Conservation (phyloP, 2,113 vertebrate species). For the Pelecanus crispus region DNA sequence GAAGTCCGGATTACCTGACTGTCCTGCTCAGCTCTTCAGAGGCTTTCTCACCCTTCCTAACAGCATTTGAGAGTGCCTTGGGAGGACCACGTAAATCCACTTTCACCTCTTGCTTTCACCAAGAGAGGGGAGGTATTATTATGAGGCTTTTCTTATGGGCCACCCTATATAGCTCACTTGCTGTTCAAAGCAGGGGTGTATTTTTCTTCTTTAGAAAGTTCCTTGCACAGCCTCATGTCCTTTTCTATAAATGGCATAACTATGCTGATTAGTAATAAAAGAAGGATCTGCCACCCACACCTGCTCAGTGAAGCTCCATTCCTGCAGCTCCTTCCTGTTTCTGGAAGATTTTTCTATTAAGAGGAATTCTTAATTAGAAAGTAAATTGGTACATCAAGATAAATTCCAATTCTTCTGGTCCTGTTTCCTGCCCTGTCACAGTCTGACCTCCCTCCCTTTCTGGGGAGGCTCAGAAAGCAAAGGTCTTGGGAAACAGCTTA, state of each 20-base stretch:
- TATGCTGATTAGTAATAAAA: constrained; percentile 63
- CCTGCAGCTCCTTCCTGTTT: constrained; percentile 31
- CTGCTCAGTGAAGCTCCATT: constrained; percentile 14
- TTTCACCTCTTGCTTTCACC: background rate
- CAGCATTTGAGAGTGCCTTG: background rate
- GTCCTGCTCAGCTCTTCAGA: background rate
- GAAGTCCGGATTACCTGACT: background rate
- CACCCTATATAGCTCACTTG: background rate
- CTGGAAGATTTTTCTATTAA: background rate
- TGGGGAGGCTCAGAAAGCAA: background rate
- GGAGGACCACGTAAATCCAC: background rate
- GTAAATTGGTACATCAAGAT: background rate
- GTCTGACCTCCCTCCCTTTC: background rate
- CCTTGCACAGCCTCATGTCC: constrained; percentile 16
- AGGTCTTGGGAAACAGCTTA: background rate
- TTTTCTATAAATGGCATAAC: constrained; percentile 59
- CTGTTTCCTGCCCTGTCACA: background rate
- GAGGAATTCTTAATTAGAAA: background rate
- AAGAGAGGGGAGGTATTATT: background rate
- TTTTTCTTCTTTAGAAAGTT: constrained; percentile 26
- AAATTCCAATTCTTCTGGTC: background rate
- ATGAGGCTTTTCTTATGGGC: background rate
- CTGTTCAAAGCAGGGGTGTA: background rate
- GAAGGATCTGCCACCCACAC: constrained; percentile 55
- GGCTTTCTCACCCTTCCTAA: background rate